Evolutionary conservation across 2,797 vertebrate species (phyloP), one percentile per base, ranked within the genome.

Genomic region (Sebastolobus altivelis): DNA sequence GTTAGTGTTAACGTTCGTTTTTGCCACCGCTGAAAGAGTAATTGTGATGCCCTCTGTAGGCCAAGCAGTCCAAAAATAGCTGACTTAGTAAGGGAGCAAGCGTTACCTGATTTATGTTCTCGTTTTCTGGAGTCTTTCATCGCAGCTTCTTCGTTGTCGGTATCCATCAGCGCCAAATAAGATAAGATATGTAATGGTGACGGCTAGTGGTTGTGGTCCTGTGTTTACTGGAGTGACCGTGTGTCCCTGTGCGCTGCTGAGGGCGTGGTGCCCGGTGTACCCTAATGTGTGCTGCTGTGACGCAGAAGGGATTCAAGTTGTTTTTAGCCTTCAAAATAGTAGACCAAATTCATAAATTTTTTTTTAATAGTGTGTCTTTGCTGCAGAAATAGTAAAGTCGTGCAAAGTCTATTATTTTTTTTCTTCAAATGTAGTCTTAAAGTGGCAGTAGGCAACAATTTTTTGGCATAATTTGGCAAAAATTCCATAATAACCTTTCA

Each of bases 41-140:
- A 9, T 40, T 0, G 2, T 2, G 9, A 11, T 6, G 20, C 14
- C 8, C 18, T 18, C 4, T 8, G 35, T 4, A 46, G 8, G 14
- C 4, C n/a, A 3, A 55, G 29, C 46, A 49, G 18, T 49, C 49
- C 49, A 10, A 54, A 54, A 49, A 49, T 49, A 49, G 46, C 46
- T 20, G 20, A n/a, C 25, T 16, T 7, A 2, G 8, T 8, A 35
- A 25, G 37, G 1, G 1, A 46, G 5, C 3, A 6, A 25, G 1
- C 2, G 9, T 73, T 74, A 94, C 95, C 93, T 66, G 79, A 2
- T 35, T 89, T 90, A 7, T 90, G 91, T 2, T 93, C 92, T 5
- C 78, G 86, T 54, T 83, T 87, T 13, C 37, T 86, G 13, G 70
- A 0, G 1, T 90, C 82, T 31, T 75, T 93, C 87, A 91, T 88